Evolutionary conservation across 2,888 invertebrate species (phyloP).

Genomic region (Leptopilina drosophilae): DNA sequence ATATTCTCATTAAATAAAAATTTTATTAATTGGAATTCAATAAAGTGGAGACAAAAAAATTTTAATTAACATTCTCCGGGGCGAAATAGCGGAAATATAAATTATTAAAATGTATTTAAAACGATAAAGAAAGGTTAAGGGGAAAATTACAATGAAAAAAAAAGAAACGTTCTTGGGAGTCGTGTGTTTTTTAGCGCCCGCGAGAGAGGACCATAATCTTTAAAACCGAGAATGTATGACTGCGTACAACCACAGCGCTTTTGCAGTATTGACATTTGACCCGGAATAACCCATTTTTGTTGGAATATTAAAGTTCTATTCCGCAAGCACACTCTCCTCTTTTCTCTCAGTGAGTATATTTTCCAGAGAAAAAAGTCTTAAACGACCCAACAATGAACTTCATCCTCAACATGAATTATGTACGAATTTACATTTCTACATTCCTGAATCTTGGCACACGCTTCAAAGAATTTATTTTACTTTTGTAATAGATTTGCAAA

Average conservation of each 20-base stretch:
- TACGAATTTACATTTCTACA: constrained; percentile 24
- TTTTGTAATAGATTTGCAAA: constrained; percentile 24
- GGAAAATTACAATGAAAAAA: constrained; percentile 8
- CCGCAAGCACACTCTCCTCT: not conserved
- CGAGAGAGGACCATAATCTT: constrained; percentile 9
- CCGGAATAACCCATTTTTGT: constrained; percentile 31
- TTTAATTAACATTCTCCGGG: not conserved
- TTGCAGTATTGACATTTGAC: constrained; percentile 28
- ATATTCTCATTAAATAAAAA: too few species aligned
- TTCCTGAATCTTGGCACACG: constrained; percentile 34
- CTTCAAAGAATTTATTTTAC: constrained; percentile 5
- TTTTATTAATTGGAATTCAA: too few species aligned
- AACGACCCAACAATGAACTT: constrained; percentile 29
- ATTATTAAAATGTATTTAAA: not conserved
- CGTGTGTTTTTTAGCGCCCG: constrained; percentile 6
- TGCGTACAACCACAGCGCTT: constrained; percentile 19
- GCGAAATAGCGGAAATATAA: not conserved
- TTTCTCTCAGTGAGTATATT: not conserved
- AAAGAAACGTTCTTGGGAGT: not conserved
- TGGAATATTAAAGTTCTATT: constrained; percentile 6
- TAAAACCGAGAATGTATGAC: constrained; percentile 18
- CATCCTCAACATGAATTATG: constrained; percentile 22
- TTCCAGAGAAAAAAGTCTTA: constrained; percentile 10
- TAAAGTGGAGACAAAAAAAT: not conserved
- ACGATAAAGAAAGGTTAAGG: not conserved